These are phyloP conservation scores for Delichon dasypus DNA, from an alignment of 2,797 vertebrate genomes.

Conservation along the genomic window DNA sequence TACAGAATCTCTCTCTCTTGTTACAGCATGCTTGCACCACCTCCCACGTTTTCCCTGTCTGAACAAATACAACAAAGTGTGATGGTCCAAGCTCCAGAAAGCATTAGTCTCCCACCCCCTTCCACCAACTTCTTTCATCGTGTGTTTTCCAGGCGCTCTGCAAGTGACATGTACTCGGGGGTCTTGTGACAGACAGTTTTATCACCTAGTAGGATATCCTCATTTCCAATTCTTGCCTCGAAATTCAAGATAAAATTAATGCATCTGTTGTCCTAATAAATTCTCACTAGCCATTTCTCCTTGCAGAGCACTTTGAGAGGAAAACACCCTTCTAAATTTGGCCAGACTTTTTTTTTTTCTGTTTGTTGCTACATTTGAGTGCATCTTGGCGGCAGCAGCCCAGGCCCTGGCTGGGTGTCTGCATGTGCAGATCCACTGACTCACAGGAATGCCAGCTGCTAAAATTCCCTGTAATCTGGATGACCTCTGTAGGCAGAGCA, in stretches of 20 bases:
- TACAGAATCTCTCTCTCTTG: constrained; percentile 42
- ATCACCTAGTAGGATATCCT: constrained; percentile 74
- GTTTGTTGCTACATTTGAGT: constrained; percentile 41
- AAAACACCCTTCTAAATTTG: constrained; percentile 68
- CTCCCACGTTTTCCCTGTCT: constrained; percentile 58
- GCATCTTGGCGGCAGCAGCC: constrained; percentile 14
- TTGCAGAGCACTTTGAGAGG: constrained; percentile 57
- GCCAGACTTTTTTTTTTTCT: background rate
- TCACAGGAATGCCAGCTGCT: constrained; percentile 40
- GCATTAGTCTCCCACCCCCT: constrained; percentile 48
- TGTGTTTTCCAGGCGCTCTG: constrained; percentile 47
- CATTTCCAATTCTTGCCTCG: constrained; percentile 71
- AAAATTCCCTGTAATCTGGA: constrained; percentile 51
- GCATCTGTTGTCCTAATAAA: constrained; percentile 70
- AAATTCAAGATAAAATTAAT: constrained; percentile 72
- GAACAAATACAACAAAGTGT: constrained; percentile 52
- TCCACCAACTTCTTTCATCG: constrained; percentile 56
- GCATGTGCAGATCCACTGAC: constrained; percentile 25
- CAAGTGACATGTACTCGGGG: constrained; percentile 65
- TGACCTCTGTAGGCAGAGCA: constrained; percentile 25
- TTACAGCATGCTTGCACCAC: constrained; percentile 49
- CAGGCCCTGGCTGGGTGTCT: constrained; percentile 24
- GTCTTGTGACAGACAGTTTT: constrained; percentile 75
- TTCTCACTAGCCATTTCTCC: constrained; percentile 67
- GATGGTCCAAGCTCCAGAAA: constrained; percentile 55